A percentile compares a stretch with the other conserved stretches of the same genome.
Conservation (phyloP, 2,888 invertebrate genomes). For the Tachina fera region DNA sequence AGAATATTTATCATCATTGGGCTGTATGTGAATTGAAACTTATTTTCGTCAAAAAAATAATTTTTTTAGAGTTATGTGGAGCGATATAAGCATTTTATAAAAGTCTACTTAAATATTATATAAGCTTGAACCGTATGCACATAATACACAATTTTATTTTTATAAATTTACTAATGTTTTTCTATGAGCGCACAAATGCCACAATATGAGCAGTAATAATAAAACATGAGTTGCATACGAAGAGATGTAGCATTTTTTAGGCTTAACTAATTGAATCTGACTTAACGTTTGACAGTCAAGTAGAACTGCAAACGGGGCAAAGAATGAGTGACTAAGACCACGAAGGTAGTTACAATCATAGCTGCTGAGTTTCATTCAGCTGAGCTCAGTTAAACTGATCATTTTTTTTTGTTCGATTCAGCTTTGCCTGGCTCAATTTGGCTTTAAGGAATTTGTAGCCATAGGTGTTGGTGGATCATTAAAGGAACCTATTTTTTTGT, state of each 20-base stretch:
- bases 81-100: no score
- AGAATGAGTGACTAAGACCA: slow-evolving; percentile 39
- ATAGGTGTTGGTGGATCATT: slow-evolving; percentile 70
- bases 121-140: neutral
- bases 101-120: no score
- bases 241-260: slow-evolving; percentile 72
- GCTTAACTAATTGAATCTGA: slow-evolving; percentile 71
- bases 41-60: no score
- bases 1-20: no score
- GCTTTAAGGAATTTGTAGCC: slow-evolving; percentile 62
- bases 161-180: slow-evolving; percentile 36
- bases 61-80: no score
- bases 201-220: slow-evolving; percentile 66
- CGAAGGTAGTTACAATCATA: slow-evolving; percentile 41
- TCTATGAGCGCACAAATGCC: slow-evolving; percentile 43
- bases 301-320: slow-evolving; percentile 43
- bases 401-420: neutral
- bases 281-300: slow-evolving; percentile 67
- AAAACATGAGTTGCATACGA: slow-evolving; percentile 71
- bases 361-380: slow-evolving; percentile 24
- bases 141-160: neutral
- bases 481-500: slow-evolving; percentile 32
- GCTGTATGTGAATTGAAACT: no score
- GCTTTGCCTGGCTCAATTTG: slow-evolving; percentile 31
- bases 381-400: slow-evolving; percentile 16